Evolutionary conservation across 2,113 vertebrate genomes (phyloP).

Genomic region (Eira barbara): DNA sequence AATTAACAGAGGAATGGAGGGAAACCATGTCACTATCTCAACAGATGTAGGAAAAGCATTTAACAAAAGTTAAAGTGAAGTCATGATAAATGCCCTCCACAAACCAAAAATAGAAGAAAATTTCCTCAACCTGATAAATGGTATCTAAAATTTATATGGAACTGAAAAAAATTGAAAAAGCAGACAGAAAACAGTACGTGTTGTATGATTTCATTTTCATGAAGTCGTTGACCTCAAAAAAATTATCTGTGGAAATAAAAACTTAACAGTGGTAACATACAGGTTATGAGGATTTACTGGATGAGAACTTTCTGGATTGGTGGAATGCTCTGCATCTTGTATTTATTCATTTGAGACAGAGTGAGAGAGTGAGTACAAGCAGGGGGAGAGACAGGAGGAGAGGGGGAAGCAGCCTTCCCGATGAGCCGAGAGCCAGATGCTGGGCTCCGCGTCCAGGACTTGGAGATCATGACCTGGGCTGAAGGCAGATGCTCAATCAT

Average conservation of each 20-base stretch:
- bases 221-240: background rate
- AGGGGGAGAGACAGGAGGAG: too few species aligned
- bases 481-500: too few species aligned
- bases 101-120: background rate
- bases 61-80: background rate
- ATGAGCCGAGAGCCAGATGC: too few species aligned
- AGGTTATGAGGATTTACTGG: background rate
- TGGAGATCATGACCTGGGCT: too few species aligned
- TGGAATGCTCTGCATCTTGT: background rate
- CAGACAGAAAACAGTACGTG: background rate
- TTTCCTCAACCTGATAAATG: background rate
- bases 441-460: too few species aligned
- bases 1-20: background rate
- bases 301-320: background rate
- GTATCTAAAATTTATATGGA: background rate
- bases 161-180: background rate
- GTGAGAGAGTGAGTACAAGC: too few species aligned
- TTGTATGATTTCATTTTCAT: background rate
- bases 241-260: background rate
- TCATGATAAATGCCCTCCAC: background rate
- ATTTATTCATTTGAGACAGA: too few species aligned
- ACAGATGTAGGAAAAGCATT: background rate
- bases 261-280: background rate
- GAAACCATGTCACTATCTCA: background rate
- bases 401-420: too few species aligned